Percentiles rank a stretch among this genome's conserved stretches.
Evolutionary conservation across 2,888 invertebrate genomes (phyloP).

Genomic region (Pherbina coryleti): DNA sequence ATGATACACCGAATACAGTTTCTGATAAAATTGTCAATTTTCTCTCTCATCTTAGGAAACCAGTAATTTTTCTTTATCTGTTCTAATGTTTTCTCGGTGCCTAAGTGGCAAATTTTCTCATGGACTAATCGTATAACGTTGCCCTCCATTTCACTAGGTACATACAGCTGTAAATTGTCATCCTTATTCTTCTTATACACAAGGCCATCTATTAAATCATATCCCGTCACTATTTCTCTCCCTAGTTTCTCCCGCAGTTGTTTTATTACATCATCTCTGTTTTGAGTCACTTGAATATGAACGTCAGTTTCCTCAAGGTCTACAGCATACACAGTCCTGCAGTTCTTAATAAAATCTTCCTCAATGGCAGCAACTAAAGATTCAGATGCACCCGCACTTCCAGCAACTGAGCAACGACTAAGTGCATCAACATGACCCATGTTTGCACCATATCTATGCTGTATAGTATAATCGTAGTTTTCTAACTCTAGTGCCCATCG

Average conservation of each 20-base stretch:
- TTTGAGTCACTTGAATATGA: too few species aligned
- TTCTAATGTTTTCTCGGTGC: too few species aligned
- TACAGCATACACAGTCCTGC: too few species aligned
- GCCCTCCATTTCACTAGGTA: constrained; percentile 42
- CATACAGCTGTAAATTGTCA: constrained; percentile 35
- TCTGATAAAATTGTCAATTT: constrained; percentile 1
- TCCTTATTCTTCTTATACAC: constrained; percentile 28
- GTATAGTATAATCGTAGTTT: too few species aligned
- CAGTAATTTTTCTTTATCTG: constrained; percentile 39
- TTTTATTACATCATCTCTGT: too few species aligned
- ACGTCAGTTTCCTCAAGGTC: too few species aligned
- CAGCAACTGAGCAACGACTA: constrained; percentile 33
- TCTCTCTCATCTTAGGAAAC: constrained; percentile 38
- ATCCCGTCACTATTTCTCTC: neutral
- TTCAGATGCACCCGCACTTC: constrained; percentile 39
- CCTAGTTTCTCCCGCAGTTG: constrained; percentile 36
- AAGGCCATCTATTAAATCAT: constrained; percentile 35
- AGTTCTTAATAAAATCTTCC: constrained; percentile 18
- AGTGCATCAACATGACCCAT: constrained; percentile 44
- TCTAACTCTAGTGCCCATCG: too few species aligned
- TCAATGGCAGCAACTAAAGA: constrained; percentile 37
- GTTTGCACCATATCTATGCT: neutral
- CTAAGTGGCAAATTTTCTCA: constrained; percentile 43
- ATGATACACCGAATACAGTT: constrained; percentile 21
- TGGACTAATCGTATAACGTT: constrained; percentile 40